Base-by-base conservation (phyloP, 2,888 invertebrate genomes). In the Emmelina monodactyla region DNA sequence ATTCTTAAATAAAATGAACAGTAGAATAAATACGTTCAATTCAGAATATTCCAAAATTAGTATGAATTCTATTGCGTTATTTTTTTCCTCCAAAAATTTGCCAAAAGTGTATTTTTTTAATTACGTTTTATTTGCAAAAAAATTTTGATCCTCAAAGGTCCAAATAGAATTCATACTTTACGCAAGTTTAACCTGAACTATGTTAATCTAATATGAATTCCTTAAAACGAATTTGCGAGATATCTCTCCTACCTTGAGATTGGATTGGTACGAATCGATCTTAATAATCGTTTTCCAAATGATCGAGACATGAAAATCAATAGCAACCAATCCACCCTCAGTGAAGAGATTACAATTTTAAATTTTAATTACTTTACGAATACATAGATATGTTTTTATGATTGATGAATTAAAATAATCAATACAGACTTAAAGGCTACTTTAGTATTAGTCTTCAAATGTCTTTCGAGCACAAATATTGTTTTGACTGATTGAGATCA, bases 1-100 rank as follows among this genome's bases (percentile, higher is more conserved):
- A 15, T 16, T 34, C 40, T 38, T 43, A 42, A 40, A 40, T 16
- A 31, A 40, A 40, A 35, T 39, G 32, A 37, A 37, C 22, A 34
- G 35, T 37, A 28, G 16, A 32, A 19, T 32, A 40, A 38, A 31
- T 29, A 29, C 29, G 6, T 13, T 29, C 6, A 14, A 29, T 14
- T 29, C 29, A 7, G 29, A 14, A 29, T 29, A 29, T 13, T 29
- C 13, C 9, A 19, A 19, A 19, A 19, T 29, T 13, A 14, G 13
- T 14, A 29, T 14, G 13, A 29, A 29, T 29, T 29, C 14, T 29
- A 29, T 14, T 29, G 7, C 13, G 12, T 14, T 14, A n/a, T n/a
- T n/a, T 14, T 14, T 4, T 29, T 13, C 14, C 2, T 29, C 4
- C 12, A 14, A 29, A 29, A 29, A 9, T 11, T 13, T 29, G 25